phyloP scores from a whole-genome alignment of 2,797 vertebrate species.

The Tragelaphus oryx region DNA sequence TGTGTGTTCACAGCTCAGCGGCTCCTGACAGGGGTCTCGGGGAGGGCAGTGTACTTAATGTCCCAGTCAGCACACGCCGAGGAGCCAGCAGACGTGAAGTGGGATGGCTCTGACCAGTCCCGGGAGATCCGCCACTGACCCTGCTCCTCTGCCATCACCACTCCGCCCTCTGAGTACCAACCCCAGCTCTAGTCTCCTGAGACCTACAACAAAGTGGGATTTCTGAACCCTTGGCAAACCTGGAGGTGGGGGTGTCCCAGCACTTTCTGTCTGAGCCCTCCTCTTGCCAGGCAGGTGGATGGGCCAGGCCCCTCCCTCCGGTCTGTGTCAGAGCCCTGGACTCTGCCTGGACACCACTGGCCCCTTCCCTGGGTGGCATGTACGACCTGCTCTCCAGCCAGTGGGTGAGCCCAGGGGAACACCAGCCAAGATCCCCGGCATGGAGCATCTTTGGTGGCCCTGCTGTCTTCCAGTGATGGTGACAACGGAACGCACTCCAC shows the following conservation, averaged over 20 bases:
- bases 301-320: background rate
- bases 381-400: fast-evolving
- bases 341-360: background rate
- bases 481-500: background rate
- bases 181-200: background rate
- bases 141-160: background rate
- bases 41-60: constrained; percentile 48
- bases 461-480: background rate
- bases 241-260: background rate
- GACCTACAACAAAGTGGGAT: background rate
- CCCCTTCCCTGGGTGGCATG: background rate
- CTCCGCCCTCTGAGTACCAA: background rate
- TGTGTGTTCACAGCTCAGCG: constrained; percentile 52
- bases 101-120: background rate
- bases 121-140: background rate
- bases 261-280: background rate
- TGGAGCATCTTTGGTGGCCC: background rate
- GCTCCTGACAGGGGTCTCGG: constrained; percentile 40
- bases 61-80: constrained; percentile 27
- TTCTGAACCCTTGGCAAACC: background rate
- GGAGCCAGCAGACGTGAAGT: background rate
- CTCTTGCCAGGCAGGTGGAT: background rate
- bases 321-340: background rate
- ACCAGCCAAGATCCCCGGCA: background rate
- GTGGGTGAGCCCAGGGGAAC: background rate